phyloP scores from a whole-genome alignment of 2,797 vertebrate species.

The Ptychadena robeensis region DNA sequence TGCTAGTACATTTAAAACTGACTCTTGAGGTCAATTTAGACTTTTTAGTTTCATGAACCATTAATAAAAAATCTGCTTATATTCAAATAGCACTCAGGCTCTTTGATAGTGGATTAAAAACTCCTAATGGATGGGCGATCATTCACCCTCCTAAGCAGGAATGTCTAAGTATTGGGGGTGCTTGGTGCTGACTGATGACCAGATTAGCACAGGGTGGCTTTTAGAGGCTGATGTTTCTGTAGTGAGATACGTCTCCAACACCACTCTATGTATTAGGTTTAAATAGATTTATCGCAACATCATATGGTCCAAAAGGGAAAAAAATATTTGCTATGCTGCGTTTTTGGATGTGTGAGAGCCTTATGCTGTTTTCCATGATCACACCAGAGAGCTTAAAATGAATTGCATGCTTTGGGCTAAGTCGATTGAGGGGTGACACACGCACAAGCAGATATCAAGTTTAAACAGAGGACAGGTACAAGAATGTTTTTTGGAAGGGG shows the following conservation, averaged over 20 bases:
- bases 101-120: conserved; percentile 77
- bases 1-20: conserved; percentile 66
- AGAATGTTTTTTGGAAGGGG: no score
- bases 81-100: conserved; percentile 77
- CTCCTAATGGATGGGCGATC: conserved; percentile 77
- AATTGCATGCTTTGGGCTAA: background rate
- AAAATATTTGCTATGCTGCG: conserved; percentile 25
- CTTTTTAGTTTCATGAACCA: conserved; percentile 73
- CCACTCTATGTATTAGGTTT: conserved; percentile 38
- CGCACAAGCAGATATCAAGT: background rate
- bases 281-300: conserved; percentile 37
- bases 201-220: conserved; percentile 70
- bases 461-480: no score
- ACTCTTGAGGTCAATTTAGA: conserved; percentile 69
- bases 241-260: fast-evolving
- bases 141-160: conserved; percentile 67
- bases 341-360: conserved; percentile 28
- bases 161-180: conserved; percentile 69
- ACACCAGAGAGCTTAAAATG: background rate
- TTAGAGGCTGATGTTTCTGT: conserved; percentile 65
- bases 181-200: conserved; percentile 73
- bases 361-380: conserved; percentile 30
- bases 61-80: conserved; percentile 83
- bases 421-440: background rate
- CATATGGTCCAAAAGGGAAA: background rate